Percentiles rank a stretch among this genome's conserved stretches.
Conservation (phyloP, 1,140 invertebrate genomes). For the Amphibalanus amphitrite region DNA sequence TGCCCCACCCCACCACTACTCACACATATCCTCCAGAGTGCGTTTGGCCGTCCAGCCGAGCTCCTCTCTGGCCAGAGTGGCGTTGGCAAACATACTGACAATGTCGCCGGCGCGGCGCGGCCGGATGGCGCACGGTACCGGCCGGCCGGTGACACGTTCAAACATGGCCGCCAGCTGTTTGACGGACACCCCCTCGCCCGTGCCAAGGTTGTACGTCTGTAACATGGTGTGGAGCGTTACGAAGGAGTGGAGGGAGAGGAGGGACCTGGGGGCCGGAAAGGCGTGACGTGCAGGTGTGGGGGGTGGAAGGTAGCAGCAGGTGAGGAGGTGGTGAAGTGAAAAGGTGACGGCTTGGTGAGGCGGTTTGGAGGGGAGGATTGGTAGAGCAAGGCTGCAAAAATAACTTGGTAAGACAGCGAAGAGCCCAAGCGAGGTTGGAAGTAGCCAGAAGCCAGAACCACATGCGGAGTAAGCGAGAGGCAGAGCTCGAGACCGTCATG, state of each 20-base stretch:
- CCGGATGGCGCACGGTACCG: constrained; percentile 51
- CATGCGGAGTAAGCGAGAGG: not conserved
- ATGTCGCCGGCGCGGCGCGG: constrained; percentile 61
- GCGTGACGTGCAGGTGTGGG: too few species aligned
- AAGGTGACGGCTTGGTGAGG: too few species aligned
- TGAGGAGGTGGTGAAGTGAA: too few species aligned
- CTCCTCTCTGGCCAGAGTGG: constrained; percentile 51
- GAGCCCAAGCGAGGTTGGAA: not conserved
- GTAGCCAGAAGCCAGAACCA: not conserved
- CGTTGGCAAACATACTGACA: constrained; percentile 61
- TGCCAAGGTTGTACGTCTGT: constrained; percentile 73
- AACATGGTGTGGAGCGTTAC: constrained; percentile 11
- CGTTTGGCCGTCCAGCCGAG: constrained; percentile 53
- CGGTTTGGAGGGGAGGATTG: too few species aligned
- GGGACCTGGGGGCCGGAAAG: too few species aligned
- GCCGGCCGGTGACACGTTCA: constrained; percentile 54
- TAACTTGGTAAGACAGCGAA: not conserved
- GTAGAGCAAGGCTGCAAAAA: not conserved
- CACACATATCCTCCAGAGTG: constrained; percentile 66
- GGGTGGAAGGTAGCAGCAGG: too few species aligned
- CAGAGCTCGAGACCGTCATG: not conserved
- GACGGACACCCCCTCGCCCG: constrained; percentile 69
- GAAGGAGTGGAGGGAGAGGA: too few species aligned
- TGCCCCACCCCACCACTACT: constrained; percentile 23
- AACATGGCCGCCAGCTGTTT: constrained; percentile 58